These are phyloP conservation scores for Ephialtes manifestator DNA, from an alignment of 2,888 invertebrate genomes.

Conservation along the genomic window DNA sequence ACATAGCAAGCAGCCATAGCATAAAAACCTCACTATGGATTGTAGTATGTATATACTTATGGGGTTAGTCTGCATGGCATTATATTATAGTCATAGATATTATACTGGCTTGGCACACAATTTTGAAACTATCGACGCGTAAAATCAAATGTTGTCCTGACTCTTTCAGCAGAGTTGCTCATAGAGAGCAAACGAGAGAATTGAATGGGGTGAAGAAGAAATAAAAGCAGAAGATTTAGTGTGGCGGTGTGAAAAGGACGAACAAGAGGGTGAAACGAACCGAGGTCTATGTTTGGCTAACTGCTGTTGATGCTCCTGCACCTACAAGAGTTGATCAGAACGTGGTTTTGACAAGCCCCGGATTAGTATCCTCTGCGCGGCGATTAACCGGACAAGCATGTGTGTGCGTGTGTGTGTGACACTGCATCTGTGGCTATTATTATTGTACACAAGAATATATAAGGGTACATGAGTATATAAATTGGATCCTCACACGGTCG, in stretches of 20 bases:
- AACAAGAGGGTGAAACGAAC: conserved; percentile 53
- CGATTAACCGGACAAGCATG: conserved; percentile 55
- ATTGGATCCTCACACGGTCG: conserved; percentile 21
- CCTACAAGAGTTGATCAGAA: conserved; percentile 46
- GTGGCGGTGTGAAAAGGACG: conserved; percentile 18
- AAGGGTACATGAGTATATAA: neutral
- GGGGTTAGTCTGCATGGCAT: conserved; percentile 46
- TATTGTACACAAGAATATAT: conserved; percentile 42
- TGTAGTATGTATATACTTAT: neutral
- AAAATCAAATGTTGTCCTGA: conserved; percentile 81
- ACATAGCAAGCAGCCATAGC: neutral
- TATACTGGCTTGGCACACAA: conserved; percentile 76
- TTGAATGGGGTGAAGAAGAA: conserved; percentile 37
- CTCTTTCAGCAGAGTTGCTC: conserved; percentile 70
- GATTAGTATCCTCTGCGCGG: conserved; percentile 77
- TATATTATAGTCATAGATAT: conserved; percentile 26
- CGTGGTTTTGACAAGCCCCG: conserved; percentile 82
- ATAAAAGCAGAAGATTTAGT: conserved; percentile 11
- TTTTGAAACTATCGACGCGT: conserved; percentile 81
- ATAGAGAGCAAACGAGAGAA: conserved; percentile 37
- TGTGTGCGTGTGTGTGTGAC: conserved; percentile 49
- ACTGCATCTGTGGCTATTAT: conserved; percentile 65
- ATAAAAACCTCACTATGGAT: neutral
- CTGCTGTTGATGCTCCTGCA: conserved; percentile 69
- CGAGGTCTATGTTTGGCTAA: conserved; percentile 76